These are phyloP conservation scores for Sebastes glaucus DNA, from an alignment of 2,797 vertebrate species.

Conservation along the genomic window DNA sequence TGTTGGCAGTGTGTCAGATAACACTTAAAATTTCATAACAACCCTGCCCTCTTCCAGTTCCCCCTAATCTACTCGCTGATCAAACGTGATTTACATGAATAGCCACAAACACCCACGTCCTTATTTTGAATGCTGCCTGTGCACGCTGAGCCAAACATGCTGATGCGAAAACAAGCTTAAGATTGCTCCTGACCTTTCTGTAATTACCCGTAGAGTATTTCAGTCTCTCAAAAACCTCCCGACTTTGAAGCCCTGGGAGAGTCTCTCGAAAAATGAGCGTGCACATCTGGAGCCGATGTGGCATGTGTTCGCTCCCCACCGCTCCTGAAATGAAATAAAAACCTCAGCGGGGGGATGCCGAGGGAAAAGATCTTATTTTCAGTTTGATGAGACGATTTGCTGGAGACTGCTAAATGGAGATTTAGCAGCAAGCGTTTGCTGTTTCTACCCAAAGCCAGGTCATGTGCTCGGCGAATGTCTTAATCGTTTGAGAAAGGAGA, in stretches of 20 bases:
- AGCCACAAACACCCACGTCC: background rate
- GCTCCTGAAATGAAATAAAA: background rate
- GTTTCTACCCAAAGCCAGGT: conserved; percentile 8
- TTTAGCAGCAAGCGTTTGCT: background rate
- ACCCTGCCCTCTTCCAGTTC: background rate
- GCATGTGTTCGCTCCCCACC: conserved; percentile 20
- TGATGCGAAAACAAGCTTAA: conserved; percentile 65
- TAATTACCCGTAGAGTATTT: conserved; percentile 69
- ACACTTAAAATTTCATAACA: background rate
- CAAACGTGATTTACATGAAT: conserved; percentile 30
- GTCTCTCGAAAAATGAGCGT: conserved; percentile 3
- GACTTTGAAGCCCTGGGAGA: conserved; percentile 42
- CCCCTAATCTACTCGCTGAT: conserved; percentile 23
- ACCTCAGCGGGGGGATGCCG: conserved; percentile 33
- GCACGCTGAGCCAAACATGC: conserved; percentile 26
- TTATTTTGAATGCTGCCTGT: conserved; percentile 42
- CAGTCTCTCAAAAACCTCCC: conserved; percentile 41
- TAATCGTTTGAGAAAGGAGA: conserved; percentile 1
- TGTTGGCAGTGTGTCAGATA: background rate
- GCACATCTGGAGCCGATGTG: conserved; percentile 45
- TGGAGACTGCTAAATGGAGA: conserved; percentile 18
- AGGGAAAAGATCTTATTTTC: conserved; percentile 50
- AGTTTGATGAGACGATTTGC: conserved; percentile 34
- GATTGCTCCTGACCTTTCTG: conserved; percentile 71
- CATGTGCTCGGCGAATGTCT: conserved; percentile 1